These are phyloP conservation scores for Charadrius vociferus DNA, from an alignment of 2,113 vertebrate genomes.

Conservation along the genomic window DNA sequence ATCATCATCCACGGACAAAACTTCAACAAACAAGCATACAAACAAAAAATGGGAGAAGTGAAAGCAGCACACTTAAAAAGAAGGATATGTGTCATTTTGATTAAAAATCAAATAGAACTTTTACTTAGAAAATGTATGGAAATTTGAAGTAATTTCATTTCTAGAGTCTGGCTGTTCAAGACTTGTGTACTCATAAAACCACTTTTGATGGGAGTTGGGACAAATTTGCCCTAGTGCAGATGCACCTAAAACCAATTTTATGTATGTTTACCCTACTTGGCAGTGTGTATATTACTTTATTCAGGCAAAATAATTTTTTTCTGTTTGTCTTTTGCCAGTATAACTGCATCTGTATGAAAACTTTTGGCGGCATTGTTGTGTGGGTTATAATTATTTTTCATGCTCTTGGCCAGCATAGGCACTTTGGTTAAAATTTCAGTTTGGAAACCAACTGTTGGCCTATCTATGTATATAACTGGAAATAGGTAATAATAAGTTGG, in stretches of 20 bases:
- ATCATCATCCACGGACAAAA: not conserved
- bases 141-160: not conserved
- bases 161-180: not conserved
- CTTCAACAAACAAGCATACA: not conserved
- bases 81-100: not conserved
- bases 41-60: not conserved
- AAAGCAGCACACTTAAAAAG: not conserved
- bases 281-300: not conserved
- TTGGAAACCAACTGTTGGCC: not conserved
- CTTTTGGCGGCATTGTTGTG: not conserved
- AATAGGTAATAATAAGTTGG: constrained; percentile 31
- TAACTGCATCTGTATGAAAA: not conserved
- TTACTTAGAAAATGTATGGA: not conserved
- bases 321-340: not conserved
- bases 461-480: constrained; percentile 1
- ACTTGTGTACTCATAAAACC: not conserved
- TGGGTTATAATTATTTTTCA: not conserved
- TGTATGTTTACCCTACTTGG: not conserved
- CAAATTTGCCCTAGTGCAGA: not conserved
- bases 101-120: not conserved
- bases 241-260: not conserved
- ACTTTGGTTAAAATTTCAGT: not conserved
- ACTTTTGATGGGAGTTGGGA: not conserved
- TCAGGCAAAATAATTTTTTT: not conserved
- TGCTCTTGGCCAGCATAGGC: not conserved